phyloP scores from a whole-genome alignment of 1,140 invertebrate species.

The Charaxes varanes region DNA sequence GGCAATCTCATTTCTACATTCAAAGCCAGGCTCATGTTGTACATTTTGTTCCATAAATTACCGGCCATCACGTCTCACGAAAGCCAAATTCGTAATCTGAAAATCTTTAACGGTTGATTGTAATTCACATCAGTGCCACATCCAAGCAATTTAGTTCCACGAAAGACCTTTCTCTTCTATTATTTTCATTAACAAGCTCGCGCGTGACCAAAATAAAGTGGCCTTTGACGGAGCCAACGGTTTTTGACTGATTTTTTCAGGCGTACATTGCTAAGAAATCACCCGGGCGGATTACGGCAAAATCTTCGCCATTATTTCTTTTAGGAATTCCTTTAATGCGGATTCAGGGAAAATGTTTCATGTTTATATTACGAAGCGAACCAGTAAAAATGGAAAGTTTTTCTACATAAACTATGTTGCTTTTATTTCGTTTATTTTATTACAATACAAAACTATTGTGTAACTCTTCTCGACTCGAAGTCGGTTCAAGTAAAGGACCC shows the following conservation, averaged over 20 bases:
- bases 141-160: conserved; percentile 32
- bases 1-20: too few species aligned
- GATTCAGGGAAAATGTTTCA: conserved; percentile 17
- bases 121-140: conserved; percentile 24
- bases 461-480: too few species aligned
- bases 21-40: too few species aligned
- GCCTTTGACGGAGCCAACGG: conserved; percentile 34
- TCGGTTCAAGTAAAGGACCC: too few species aligned
- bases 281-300: conserved; percentile 20
- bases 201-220: conserved; percentile 57
- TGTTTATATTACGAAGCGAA: conserved; percentile 5
- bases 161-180: conserved; percentile 42
- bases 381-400: background rate
- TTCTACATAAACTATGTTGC: too few species aligned
- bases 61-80: conserved; percentile 1
- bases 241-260: conserved; percentile 37
- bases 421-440: too few species aligned
- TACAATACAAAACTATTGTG: too few species aligned
- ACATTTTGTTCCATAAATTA: too few species aligned
- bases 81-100: conserved; percentile 6
- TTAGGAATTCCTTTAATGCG: conserved; percentile 14
- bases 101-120: conserved; percentile 13
- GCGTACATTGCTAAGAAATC: conserved; percentile 23
- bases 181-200: conserved; percentile 59
- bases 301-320: conserved; percentile 19